phyloP scores from a whole-genome alignment of 2,797 vertebrate species.

The Otolemur crassicaudatus region DNA sequence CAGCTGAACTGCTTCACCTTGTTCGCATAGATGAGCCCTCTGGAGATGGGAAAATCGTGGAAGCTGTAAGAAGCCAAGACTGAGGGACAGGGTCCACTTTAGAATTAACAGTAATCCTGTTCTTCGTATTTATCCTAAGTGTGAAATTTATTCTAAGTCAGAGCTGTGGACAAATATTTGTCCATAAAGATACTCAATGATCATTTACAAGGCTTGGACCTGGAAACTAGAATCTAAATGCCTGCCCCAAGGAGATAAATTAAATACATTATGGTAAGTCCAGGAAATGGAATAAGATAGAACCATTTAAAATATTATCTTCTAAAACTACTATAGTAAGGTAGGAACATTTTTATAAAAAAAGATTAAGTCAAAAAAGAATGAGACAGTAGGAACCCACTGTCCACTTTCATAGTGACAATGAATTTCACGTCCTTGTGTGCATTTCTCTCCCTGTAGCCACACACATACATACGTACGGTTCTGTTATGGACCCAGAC shows the following conservation, averaged over 20 bases:
- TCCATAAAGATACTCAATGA: neutral
- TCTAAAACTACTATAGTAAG: neutral
- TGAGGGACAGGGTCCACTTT: neutral
- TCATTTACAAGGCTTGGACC: neutral
- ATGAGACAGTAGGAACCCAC: neutral
- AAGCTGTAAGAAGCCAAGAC: neutral
- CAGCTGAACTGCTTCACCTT: neutral
- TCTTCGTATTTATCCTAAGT: neutral
- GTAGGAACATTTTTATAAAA: neutral
- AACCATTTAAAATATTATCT: conserved; percentile 32
- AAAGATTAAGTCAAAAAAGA: neutral
- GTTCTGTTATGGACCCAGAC: neutral
- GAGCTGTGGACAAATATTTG: neutral
- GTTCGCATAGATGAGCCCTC: neutral
- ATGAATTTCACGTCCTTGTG: neutral
- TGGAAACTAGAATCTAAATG: neutral
- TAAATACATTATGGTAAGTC: neutral
- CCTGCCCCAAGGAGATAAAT: neutral
- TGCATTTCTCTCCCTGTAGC: neutral
- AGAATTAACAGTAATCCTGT: neutral
- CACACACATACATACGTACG: neutral
- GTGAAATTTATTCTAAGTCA: conserved; percentile 3
- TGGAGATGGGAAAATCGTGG: neutral
- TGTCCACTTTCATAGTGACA: neutral
- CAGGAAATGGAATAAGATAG: neutral